A percentile compares a stretch with the other conserved stretches of the same genome.
These are phyloP conservation scores for Pyrgus malvae DNA, from an alignment of 2,888 invertebrate species.

Conservation along the genomic window DNA sequence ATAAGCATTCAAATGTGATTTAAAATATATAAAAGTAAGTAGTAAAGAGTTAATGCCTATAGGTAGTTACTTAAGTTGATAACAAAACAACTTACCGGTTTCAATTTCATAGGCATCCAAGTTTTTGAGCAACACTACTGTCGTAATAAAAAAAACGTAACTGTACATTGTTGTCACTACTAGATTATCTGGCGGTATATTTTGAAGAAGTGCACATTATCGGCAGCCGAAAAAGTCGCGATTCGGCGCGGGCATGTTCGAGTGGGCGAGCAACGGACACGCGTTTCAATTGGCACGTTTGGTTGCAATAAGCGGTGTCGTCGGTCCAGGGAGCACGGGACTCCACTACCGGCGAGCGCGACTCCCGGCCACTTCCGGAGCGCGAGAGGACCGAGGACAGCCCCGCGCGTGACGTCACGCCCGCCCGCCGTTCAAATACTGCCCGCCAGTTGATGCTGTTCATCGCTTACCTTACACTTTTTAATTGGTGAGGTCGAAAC, in stretches of 20 bases:
- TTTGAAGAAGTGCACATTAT: constrained; percentile 42
- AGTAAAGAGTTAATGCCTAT: too few species aligned
- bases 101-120: constrained; percentile 53
- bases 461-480: constrained; percentile 75
- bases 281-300: constrained; percentile 74
- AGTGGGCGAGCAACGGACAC: constrained; percentile 70
- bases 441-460: constrained; percentile 41
- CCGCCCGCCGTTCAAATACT: constrained; percentile 36
- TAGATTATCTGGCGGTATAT: constrained; percentile 1
- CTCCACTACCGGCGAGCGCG: constrained; percentile 58
- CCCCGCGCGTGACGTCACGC: constrained; percentile 55
- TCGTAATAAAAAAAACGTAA: constrained; percentile 42
- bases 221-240: constrained; percentile 50
- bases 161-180: constrained; percentile 47
- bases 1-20: too few species aligned
- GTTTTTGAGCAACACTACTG: constrained; percentile 44
- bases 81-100: constrained; percentile 48
- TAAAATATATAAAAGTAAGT: too few species aligned
- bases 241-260: constrained; percentile 56
- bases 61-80: too few species aligned
- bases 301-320: constrained; percentile 66
- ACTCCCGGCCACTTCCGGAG: constrained; percentile 65
- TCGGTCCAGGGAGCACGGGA: constrained; percentile 61
- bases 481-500: constrained; percentile 78
- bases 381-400: constrained; percentile 40